Percentiles rank a stretch among this genome's conserved stretches.
These are phyloP conservation scores for Empidonax traillii DNA, from an alignment of 2,113 vertebrate genomes.

Conservation along the genomic window DNA sequence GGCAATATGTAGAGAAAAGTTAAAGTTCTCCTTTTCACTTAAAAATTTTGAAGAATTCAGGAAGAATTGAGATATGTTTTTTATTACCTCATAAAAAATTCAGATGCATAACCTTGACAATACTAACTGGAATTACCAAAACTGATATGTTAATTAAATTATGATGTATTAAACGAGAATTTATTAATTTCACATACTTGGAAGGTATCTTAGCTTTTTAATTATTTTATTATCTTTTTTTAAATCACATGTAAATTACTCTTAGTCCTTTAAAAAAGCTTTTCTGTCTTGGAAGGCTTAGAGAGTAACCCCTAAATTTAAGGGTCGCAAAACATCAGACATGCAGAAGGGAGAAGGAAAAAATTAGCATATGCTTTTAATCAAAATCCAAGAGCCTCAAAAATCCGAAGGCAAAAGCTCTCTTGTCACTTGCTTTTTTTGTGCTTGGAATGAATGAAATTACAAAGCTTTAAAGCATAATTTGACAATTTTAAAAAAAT, in stretches of 20 bases:
- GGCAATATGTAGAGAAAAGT: not conserved
- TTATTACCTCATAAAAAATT: not conserved
- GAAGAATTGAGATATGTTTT: not conserved
- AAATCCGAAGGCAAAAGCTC: not conserved
- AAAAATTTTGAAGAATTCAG: not conserved
- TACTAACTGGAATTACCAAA: not conserved
- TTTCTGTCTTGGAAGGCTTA: not conserved
- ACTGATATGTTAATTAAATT: not conserved
- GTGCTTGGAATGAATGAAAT: not conserved
- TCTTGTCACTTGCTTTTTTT: not conserved
- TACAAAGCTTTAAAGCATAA: not conserved
- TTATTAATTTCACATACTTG: not conserved
- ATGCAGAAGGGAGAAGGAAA: not conserved
- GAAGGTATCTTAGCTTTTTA: not conserved
- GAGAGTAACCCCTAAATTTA: not conserved
- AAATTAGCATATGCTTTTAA: slow-evolving; percentile 3
- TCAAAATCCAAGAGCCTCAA: not conserved
- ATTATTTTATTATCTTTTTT: not conserved
- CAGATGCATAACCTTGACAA: not conserved
- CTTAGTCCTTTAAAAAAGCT: not conserved
- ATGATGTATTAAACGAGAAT: not conserved
- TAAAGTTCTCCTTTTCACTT: not conserved
- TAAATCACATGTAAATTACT: not conserved
- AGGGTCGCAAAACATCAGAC: not conserved
- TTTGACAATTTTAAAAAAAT: not conserved